Base-by-base conservation (phyloP, 2,797 vertebrate genomes). In the Dendrocincla fuliginosa region DNA sequence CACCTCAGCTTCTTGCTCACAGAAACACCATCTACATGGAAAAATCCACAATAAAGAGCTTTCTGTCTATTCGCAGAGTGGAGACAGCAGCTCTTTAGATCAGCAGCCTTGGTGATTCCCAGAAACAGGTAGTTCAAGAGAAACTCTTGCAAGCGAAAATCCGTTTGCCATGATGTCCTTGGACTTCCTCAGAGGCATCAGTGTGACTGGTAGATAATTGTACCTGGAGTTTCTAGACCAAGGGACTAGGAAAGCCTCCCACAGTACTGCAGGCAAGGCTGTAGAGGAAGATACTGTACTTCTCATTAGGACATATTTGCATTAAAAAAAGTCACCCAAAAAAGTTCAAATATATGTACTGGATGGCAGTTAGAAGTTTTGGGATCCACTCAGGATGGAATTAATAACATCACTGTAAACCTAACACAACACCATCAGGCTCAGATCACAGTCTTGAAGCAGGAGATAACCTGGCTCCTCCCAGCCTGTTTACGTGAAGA, bases 361-460 rank as follows among this genome's bases (percentile, higher is more conserved):
- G 41, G 41, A 7, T 75, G 35, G 64, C 52, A 67, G 4, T 17
- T 63, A 13, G 12, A 23, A 30, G 30, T 37, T 78, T 39, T 35
- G 18, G 35, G 47, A 74, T 67, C 77, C 63, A 53, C 16, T 56
- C 6, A 7, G 35, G 37, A 46, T 28, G 30, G 78, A 77, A 25
- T 4, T 9, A 87, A 23, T n/a, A 56, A 74, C 0, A 0, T 30
- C 39, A 39, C 0, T 19, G 9, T 35, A 52, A 33, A 65, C 22
- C 44, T 55, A 55, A 41, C 16, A 20, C 47, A 25, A 16, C 19
- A 5, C 37, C 33, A 5, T 60, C 68, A 46, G n/a, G 47, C 65
- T 71, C 2, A 4, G 57, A 68, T 59, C 41, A 20, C 4, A 12
- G 25, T 19, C 52, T 27, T 32, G 28, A 74, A 42, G 41, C 3